phyloP scores from a whole-genome alignment of 2,888 invertebrate genomes.

The Beris morrisii region DNA sequence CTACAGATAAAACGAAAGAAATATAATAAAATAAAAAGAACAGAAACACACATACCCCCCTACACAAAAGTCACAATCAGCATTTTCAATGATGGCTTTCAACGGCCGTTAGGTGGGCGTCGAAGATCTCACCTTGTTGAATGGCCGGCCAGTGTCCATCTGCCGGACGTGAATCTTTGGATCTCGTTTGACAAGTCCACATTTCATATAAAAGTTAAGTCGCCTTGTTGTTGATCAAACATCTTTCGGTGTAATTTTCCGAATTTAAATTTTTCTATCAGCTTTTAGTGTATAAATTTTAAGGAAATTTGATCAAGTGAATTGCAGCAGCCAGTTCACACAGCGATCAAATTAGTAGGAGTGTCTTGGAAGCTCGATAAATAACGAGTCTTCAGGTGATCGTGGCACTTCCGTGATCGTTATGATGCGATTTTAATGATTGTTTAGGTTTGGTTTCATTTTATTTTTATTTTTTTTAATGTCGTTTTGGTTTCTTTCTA shows the following conservation, averaged over 20 bases:
- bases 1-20: constrained; percentile 5
- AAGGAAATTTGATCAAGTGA: constrained; percentile 16
- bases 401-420: constrained; percentile 10
- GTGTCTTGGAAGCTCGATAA: not conserved
- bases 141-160: constrained; percentile 23
- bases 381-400: not conserved
- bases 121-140: constrained; percentile 25
- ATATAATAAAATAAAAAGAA: not conserved
- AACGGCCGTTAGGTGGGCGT: constrained; percentile 29
- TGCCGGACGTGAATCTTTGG: constrained; percentile 10
- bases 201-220: not conserved
- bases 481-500: too few relatives aligned
- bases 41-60: too few relatives aligned
- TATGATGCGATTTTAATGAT: constrained; percentile 19
- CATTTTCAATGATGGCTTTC: constrained; percentile 10
- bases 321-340: constrained; percentile 6
- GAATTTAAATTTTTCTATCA: not conserved
- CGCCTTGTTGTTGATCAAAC: not conserved
- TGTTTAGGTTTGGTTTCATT: not conserved
- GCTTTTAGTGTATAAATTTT: constrained; percentile 12
- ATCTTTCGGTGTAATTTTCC: constrained; percentile 15
- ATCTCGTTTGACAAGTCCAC: constrained; percentile 7
- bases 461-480: too few relatives aligned
- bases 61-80: too few relatives aligned
- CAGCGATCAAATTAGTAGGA: not conserved